Base-by-base conservation (phyloP, 2,113 vertebrate genomes). In the Vidua macroura region DNA sequence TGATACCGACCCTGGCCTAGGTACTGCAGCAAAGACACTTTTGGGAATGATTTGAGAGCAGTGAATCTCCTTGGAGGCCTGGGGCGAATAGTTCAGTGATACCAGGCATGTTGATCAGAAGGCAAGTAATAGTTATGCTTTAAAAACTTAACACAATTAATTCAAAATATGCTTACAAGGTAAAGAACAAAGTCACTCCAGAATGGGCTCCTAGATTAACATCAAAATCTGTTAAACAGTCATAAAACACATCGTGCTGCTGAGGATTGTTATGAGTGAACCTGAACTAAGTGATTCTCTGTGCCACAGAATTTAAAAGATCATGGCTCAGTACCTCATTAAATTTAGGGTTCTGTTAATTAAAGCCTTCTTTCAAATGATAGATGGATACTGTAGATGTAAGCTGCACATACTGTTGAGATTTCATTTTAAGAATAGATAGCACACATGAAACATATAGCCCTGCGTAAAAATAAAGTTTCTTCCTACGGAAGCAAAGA, bases 281-380 rank as follows among this genome's bases (percentile, higher is more conserved):
- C 73, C 91, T 90, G 92, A 96, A 96, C 93, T 92, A 95, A 96
- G 59, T 43, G 79, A 96, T 85, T 92, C 88, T 83, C 76, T 62
- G 68, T 80, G 62, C 64, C 1, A 7, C 58, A 69, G 58, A 90
- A 92, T 79, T 83, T 92, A 93, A 91, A 93, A 92, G 93, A 86
- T 67, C 69, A 49, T 44, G 77, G 80, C 83, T 93, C 82, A 68
- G 78, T 80, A 86, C 41, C 74, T 90, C 86, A 92, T 92, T 95
- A 93, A 90, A 96, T 92, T 81, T 64, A 95, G 82, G 90, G 44
- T 83, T 93, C 68, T 15, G 11, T 92, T 97, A 95, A 96, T 95
- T 93, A 91, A 94, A 90, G 35, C 27, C 6, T 86, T 75, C 58
- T 85, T 96, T 91, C 86, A 84, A 95, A 83, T 83, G 90, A 92